phyloP scores from a whole-genome alignment of 1,140 invertebrate species.

The Ceratosolen solmsi region DNA sequence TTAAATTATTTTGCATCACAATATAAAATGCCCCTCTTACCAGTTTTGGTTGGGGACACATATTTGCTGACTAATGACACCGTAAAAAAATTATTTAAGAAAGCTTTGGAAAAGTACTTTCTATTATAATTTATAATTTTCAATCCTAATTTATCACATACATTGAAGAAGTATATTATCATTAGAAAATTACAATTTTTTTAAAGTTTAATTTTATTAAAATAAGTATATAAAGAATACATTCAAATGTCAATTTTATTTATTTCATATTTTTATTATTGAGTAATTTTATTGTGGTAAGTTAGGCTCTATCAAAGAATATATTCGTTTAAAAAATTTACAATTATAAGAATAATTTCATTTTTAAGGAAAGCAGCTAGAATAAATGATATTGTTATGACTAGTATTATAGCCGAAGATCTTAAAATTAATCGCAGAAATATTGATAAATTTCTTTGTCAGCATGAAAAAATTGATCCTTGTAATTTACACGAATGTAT shows the following conservation, averaged over 20 bases:
- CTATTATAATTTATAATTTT: not conserved
- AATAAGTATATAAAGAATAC: no score
- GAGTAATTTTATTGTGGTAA: not conserved
- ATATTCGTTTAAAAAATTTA: not conserved
- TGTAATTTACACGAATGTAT: conserved; percentile 8
- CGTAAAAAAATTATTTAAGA: not conserved
- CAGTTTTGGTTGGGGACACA: not conserved
- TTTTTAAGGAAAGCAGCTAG: conserved; percentile 10
- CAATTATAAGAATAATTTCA: not conserved
- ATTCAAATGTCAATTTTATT: not conserved
- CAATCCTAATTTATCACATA: conserved; percentile 15
- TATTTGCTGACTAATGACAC: conserved; percentile 25
- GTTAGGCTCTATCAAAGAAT: not conserved
- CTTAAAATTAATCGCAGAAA: not conserved
- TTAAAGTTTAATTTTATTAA: no score
- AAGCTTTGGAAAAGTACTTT: conserved; percentile 21
- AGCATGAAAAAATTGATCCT: not conserved
- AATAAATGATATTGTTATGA: conserved; percentile 7
- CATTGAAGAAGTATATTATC: no score
- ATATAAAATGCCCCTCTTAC: not conserved
- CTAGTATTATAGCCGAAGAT: conserved; percentile 8
- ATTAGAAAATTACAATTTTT: no score
- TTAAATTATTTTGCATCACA: not conserved
- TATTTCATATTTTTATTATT: not conserved
- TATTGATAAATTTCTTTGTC: not conserved